Conservation (phyloP, 2,888 invertebrate species). For the Diadegma fenestrale region DNA sequence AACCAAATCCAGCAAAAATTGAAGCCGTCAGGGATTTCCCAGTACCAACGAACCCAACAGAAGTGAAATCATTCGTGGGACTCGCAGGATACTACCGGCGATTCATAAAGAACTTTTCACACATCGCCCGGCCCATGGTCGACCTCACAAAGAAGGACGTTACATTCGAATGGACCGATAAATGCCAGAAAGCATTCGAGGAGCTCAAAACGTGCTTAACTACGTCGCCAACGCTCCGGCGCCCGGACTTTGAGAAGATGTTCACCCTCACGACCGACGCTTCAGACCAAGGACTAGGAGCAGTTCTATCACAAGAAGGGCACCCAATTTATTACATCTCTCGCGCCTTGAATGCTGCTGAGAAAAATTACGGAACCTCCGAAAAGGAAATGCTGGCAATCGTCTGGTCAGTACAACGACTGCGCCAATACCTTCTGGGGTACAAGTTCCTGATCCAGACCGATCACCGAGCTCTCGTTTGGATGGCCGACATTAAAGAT, state of each 20-base stretch:
- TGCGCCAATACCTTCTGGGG: no score
- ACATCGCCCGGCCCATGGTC: constrained; percentile 68
- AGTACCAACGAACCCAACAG: constrained; percentile 71
- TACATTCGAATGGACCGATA: constrained; percentile 59
- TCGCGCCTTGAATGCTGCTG: constrained; percentile 69
- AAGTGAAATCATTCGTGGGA: constrained; percentile 75
- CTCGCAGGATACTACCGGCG: constrained; percentile 74
- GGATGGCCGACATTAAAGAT: no score
- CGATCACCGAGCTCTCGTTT: no score
- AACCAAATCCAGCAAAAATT: constrained; percentile 70
- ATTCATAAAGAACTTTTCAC: constrained; percentile 73
- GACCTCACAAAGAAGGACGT: constrained; percentile 70
- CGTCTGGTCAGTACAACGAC: no score
- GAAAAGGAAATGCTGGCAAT: constrained; percentile 73
- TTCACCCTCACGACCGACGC: constrained; percentile 77
- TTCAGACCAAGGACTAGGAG: constrained; percentile 74
- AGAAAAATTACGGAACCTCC: constrained; percentile 67
- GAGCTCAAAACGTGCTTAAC: constrained; percentile 58
- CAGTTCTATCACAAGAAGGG: constrained; percentile 79
- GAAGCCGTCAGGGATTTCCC: constrained; percentile 71
- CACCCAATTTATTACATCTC: constrained; percentile 78
- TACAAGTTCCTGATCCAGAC: no score
- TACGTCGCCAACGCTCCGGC: no score
- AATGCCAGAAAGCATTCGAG: constrained; percentile 65
- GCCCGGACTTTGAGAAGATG: constrained; percentile 68